Evolutionary conservation across 2,888 invertebrate species (phyloP), one percentile per base, ranked within the genome.

Genomic region (Andrena marginata): DNA sequence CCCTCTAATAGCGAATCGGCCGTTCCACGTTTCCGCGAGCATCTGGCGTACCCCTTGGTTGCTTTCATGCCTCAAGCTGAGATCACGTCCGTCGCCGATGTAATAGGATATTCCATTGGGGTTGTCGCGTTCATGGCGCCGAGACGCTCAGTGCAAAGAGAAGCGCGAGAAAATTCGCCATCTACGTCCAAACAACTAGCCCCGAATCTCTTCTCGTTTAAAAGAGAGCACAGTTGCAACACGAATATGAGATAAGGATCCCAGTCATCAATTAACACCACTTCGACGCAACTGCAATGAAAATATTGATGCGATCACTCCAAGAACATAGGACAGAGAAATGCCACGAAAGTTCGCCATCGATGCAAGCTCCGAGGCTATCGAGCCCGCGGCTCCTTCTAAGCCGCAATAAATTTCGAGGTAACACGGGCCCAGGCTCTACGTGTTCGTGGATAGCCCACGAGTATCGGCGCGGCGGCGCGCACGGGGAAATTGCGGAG

Each of bases 1-100:
- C 80, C 84, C 86, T 86, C 84, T 89, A 89, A 89, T 89, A 89
- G 81, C 82, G 85, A 86, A 81, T 89, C 84, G 79, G 76, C 63
- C 82, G 72, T 71, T 71, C 77, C 73, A 56, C 82, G 67, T 76
- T 81, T 80, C 72, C 65, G n/a, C 71, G 33, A 1, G 35, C 56
- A 48, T 49, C 29, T 51, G 16, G 51, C 26, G 26, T 64, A 48
- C 33, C 59, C 62, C 29, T 7, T 42, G 29, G 54, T n/a, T 35
- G 0, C 42, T 42, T 49, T 54, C 63, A 56, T 48, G n/a, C 26
- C 60, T 48, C 49, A 59, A 62, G 79, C 73, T 65, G 80, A 79
- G 76, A 70, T 62, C 67, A 63, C 51, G 74, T 79, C 73, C 68
- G 54, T 56, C 26, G 70, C 62, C 67, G 68, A 70, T 76, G 70